These are phyloP conservation scores for Phalanger gymnotis DNA, from an alignment of 2,797 vertebrate species.

Conservation along the genomic window DNA sequence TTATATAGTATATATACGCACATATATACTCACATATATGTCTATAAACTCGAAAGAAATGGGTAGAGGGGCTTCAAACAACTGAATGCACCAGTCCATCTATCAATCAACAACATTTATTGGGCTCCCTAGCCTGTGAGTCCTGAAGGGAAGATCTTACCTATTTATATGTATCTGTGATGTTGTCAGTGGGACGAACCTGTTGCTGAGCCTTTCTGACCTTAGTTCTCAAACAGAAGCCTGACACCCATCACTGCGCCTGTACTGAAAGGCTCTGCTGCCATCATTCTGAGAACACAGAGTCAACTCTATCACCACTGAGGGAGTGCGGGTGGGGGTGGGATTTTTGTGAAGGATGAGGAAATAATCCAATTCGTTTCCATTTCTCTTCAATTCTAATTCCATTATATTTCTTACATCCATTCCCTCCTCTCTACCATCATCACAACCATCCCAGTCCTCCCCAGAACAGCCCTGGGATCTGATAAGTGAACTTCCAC, in stretches of 20 bases:
- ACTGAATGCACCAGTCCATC: neutral
- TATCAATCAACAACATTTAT: neutral
- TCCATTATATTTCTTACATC: neutral
- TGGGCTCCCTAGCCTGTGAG: neutral
- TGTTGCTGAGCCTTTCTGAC: neutral
- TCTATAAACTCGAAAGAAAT: no score
- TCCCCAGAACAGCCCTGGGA: neutral
- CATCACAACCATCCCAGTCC: neutral
- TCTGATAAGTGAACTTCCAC: neutral
- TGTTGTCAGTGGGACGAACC: neutral
- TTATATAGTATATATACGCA: neutral
- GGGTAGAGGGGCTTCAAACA: neutral
- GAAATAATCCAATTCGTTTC: neutral
- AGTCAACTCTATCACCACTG: neutral
- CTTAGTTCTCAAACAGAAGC: neutral
- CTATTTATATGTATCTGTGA: neutral
- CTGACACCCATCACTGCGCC: neutral
- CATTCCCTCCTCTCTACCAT: neutral
- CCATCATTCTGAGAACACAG: neutral
- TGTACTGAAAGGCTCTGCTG: neutral
- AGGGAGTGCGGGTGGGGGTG: fast-evolving
- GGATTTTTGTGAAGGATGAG: neutral
- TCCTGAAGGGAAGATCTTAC: neutral
- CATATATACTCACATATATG: neutral
- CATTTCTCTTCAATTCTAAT: neutral